These are phyloP conservation scores for Haliclona indistincta DNA, from an alignment of 37 sponge, comb jelly and placozoan species.

Conservation along the genomic window DNA sequence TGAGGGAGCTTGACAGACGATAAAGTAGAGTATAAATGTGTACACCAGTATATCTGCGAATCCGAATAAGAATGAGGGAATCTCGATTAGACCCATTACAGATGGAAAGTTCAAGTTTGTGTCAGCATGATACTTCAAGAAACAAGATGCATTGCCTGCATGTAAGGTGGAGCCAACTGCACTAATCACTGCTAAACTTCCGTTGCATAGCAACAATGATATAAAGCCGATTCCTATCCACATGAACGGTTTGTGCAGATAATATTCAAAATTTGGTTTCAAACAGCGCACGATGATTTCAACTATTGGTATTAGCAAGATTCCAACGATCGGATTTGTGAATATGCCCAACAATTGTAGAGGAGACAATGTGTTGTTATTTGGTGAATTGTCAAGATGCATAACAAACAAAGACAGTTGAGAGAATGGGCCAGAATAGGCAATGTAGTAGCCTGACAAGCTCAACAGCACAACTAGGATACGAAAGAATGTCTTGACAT, in stretches of 20 bases:
- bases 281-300: neutral
- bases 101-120: neutral
- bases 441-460: slow-evolving; percentile 5
- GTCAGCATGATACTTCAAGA: neutral
- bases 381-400: no score
- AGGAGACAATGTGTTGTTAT: no score
- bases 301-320: neutral
- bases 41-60: slow-evolving; percentile 24
- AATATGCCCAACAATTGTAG: neutral
- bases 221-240: slow-evolving; percentile 12
- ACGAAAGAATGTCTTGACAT: slow-evolving; percentile 25
- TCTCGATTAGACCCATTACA: neutral
- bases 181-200: neutral
- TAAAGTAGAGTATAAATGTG: slow-evolving; percentile 4
- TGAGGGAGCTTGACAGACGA: slow-evolving; percentile 22
- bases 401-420: neutral
- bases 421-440: neutral
- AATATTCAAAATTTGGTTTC: slow-evolving; percentile 10
- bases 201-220: neutral
- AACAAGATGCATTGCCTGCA: neutral
- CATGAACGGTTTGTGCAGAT: neutral
- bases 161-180: neutral
- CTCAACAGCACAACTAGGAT: neutral
- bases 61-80: neutral
- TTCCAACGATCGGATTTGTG: neutral